Conservation (phyloP, 1,140 invertebrate genomes). For the Halictus rubicundus region DNA sequence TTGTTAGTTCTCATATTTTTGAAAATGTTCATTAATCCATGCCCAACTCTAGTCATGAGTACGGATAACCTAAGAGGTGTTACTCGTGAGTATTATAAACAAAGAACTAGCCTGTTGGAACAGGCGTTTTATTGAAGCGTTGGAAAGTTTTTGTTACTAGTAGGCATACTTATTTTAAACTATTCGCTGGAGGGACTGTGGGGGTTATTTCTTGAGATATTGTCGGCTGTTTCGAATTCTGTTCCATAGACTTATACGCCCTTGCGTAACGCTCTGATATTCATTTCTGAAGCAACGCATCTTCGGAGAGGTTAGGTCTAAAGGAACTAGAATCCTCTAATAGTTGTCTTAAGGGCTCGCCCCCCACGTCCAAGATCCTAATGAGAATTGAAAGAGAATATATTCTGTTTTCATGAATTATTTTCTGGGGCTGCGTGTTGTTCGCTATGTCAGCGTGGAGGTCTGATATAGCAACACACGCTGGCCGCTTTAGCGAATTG, state of each 20-base stretch:
- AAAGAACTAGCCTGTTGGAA: neutral
- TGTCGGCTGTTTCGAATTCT: neutral
- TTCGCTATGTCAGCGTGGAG: too few relatives aligned
- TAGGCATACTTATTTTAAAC: neutral
- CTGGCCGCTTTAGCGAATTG: too few relatives aligned
- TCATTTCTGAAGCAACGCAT: too few relatives aligned
- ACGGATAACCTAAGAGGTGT: neutral
- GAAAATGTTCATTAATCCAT: neutral
- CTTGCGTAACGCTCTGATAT: too few relatives aligned
- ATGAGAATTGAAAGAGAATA: neutral
- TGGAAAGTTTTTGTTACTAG: conserved; percentile 9
- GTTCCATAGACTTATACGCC: neutral
- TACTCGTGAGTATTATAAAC: neutral
- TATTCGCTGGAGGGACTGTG: neutral
- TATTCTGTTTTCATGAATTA: neutral
- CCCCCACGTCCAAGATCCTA: neutral
- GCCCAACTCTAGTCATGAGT: neutral
- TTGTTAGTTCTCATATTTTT: neutral
- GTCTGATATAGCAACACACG: too few relatives aligned
- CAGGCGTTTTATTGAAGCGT: neutral
- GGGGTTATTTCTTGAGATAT: neutral
- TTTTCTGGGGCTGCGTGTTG: too few relatives aligned
- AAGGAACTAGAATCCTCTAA: neutral
- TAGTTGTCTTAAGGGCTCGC: too few relatives aligned
- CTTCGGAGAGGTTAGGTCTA: too few relatives aligned